Base-by-base conservation (phyloP, 2,797 vertebrate species). In the Macroramphosus scolopax region DNA sequence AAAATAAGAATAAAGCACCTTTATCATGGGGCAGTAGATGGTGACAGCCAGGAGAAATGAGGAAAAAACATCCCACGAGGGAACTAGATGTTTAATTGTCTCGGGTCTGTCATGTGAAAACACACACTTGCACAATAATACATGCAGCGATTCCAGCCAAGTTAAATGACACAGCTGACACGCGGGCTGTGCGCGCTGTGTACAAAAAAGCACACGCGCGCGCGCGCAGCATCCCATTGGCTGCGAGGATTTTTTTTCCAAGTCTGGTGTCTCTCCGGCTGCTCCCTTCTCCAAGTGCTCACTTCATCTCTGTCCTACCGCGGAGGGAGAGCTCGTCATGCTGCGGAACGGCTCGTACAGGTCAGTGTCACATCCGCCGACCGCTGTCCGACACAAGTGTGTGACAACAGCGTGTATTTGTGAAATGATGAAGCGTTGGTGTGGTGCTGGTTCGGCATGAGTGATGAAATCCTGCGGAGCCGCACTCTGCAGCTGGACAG, bases 311-410 rank as follows among this genome's bases (percentile, higher is more conserved):
- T 63, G 75, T 58, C 68, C 63, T 63, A 66, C 63, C 65, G 65
- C 45, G 41, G 41, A 65, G 33, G 32, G 33, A 32, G 34, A 77
- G 58, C 61, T 77, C 69, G 68, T 62, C 69, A 90, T 89, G 90
- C 78, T 88, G 78, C 82, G 77, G 66, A 88, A 73, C 81, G 77
- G 73, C 73, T 32, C 80, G 63, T 54, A 80, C 81, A 83, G 85
- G 89, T 90, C 40, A 75, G 87, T 89, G 47, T 39, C 49, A 36
- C 56, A 4, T 60, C 43, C 39, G 9, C 7, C n/a, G 9, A 13
- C 47, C 16, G n/a, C 6, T 31, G n/a, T n/a, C n/a, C n/a, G n/a
- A n/a, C n/a, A n/a, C n/a, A n/a, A n/a, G n/a, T n/a, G n/a, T n/a
- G n/a, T n/a, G n/a, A n/a, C n/a, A n/a, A n/a, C n/a, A n/a, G n/a